phyloP scores from a whole-genome alignment of 2,888 invertebrate genomes.

The Druceiella hillmani region DNA sequence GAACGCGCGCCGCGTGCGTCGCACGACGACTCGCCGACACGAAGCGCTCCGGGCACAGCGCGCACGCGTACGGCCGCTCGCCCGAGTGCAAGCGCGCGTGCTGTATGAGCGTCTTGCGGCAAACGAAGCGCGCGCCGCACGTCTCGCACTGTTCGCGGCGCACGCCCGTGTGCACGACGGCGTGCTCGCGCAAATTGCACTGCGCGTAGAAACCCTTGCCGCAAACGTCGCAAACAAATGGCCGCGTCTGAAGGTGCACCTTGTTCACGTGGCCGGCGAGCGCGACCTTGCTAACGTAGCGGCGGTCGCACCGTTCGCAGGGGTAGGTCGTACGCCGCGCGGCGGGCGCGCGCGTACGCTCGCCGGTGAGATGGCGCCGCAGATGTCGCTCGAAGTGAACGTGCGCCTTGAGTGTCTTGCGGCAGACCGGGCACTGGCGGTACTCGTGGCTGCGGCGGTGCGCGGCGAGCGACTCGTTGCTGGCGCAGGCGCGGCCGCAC shows the following conservation, averaged over 20 bases:
- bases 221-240: not conserved
- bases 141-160: not conserved
- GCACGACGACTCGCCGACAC: slow-evolving; percentile 14
- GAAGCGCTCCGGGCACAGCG: not conserved
- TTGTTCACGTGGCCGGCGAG: slow-evolving; percentile 2
- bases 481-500: too few species aligned
- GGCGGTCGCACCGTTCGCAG: too few species aligned
- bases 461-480: too few species aligned
- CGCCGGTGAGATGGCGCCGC: too few species aligned
- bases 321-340: too few species aligned
- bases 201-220: not conserved
- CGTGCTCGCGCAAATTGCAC: not conserved
- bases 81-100: slow-evolving; percentile 1
- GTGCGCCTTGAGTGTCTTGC: too few species aligned
- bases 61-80: not conserved
- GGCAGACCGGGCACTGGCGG: too few species aligned
- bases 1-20: not conserved
- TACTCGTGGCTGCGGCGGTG: too few species aligned
- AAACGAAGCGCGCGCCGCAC: not conserved
- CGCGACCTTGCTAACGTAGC: too few species aligned
- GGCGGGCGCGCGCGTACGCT: too few species aligned
- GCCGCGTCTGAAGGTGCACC: not conserved
- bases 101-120: not conserved
- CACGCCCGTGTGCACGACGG: not conserved
- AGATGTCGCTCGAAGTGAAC: too few species aligned